phyloP scores from a whole-genome alignment of 2,113 vertebrate species.

The Tonatia bakeri region DNA sequence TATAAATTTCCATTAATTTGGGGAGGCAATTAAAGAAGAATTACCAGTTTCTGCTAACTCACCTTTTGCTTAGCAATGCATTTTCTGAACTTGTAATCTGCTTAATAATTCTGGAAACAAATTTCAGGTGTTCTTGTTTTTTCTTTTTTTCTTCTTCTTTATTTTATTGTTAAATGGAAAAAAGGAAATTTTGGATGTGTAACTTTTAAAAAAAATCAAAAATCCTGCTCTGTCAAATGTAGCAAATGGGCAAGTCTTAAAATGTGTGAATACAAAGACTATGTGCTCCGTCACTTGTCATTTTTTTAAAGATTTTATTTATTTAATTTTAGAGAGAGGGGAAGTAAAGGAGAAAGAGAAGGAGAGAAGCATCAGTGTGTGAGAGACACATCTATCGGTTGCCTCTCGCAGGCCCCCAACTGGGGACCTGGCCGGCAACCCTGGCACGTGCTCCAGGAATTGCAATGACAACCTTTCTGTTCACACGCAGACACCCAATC shows the following conservation, averaged over 20 bases:
- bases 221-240: neutral
- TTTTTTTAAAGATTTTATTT: neutral
- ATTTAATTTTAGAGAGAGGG: no score
- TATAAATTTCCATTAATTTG: neutral
- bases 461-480: no score
- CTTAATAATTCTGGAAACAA: conserved; percentile 7
- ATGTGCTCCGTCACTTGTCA: neutral
- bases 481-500: no score
- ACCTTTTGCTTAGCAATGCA: neutral
- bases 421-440: no score
- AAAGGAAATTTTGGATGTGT: neutral
- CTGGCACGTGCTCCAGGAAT: no score
- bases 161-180: neutral
- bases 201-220: conserved; percentile 3
- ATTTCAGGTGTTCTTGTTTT: neutral
- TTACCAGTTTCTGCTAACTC: neutral
- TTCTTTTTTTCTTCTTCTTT: neutral
- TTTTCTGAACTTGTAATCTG: conserved; percentile 12
- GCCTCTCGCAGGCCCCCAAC: no score
- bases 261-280: neutral
- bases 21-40: neutral
- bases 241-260: neutral
- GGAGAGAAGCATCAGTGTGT: no score
- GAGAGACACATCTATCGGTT: no score
- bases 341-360: no score